phyloP scores from a whole-genome alignment of 2,113 vertebrate species.

The Tamias sibiricus region DNA sequence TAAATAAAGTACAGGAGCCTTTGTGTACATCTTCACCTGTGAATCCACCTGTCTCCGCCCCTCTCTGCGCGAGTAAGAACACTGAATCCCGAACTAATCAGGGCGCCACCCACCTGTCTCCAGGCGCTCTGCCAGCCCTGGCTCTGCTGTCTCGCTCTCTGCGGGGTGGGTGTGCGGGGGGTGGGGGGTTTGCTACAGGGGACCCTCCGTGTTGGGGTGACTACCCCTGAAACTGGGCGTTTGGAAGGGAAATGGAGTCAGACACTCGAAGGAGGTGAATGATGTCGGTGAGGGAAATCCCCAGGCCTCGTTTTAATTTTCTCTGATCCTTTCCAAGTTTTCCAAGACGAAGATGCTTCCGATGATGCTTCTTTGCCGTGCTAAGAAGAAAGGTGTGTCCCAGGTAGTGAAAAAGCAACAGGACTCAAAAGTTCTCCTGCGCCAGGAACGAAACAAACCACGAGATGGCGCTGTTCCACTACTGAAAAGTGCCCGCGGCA shows the following conservation, averaged over 20 bases:
- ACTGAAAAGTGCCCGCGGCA: not conserved
- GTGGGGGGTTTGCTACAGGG: not conserved
- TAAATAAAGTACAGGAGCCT: not conserved
- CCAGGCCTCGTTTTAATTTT: not conserved
- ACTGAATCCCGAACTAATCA: not conserved
- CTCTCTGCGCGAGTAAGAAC: not conserved
- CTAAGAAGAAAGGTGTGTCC: not conserved
- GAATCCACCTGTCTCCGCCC: not conserved
- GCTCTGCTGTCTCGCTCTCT: too few relatives aligned
- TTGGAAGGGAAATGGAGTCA: not conserved
- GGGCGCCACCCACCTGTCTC: not conserved
- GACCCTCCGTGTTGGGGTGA: not conserved
- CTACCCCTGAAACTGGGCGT: not conserved
- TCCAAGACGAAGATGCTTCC: not conserved
- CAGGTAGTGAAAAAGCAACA: slow-evolving; percentile 3
- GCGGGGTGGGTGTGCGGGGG: not conserved
- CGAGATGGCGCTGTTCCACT: slow-evolving; percentile 56
- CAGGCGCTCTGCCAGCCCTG: too few relatives aligned
- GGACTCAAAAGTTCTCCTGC: not conserved
- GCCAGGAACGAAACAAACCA: accelerated
- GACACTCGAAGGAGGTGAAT: not conserved
- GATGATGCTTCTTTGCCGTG: not conserved
- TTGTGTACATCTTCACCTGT: not conserved
- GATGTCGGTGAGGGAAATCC: not conserved
- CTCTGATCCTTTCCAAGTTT: not conserved